Evolutionary conservation across 1,140 invertebrate genomes (phyloP).

Genomic region (Magallana angulata): DNA sequence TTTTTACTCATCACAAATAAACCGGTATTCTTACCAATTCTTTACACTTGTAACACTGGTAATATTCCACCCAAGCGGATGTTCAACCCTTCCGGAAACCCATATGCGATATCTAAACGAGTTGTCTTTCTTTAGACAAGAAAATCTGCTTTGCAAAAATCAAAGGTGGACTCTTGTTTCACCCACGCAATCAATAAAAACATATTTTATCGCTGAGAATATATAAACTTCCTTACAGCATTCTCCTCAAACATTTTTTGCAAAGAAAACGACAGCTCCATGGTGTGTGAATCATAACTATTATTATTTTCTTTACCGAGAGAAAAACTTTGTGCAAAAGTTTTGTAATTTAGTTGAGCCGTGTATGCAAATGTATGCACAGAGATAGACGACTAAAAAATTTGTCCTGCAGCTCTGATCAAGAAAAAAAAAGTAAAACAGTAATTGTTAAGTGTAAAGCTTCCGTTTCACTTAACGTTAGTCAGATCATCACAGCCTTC

Average conservation of each 20-base stretch:
- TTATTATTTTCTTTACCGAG: neutral
- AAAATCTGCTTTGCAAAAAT: neutral
- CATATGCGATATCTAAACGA: neutral
- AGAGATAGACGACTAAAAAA: conserved; percentile 31
- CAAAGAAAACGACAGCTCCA: neutral
- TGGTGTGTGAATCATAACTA: neutral
- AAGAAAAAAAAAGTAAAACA: neutral
- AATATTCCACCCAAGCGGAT: neutral
- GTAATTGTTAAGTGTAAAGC: neutral
- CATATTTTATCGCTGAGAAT: neutral
- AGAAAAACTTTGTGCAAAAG: conserved; percentile 17
- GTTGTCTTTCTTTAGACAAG: conserved; percentile 5
- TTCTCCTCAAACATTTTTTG: neutral
- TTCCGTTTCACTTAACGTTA: neutral
- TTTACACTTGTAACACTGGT: too few relatives aligned
- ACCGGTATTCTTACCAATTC: neutral
- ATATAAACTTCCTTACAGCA: neutral
- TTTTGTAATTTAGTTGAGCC: conserved; percentile 21
- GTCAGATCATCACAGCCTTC: conserved; percentile 1
- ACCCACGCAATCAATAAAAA: conserved; percentile 16
- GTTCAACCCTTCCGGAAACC: neutral
- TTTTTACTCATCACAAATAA: neutral
- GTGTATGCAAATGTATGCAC: conserved; percentile 34
- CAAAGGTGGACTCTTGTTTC: neutral
- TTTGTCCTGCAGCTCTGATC: conserved; percentile 30